phyloP scores from a whole-genome alignment of 2,113 vertebrate genomes.

The Oxyura jamaicensis region DNA sequence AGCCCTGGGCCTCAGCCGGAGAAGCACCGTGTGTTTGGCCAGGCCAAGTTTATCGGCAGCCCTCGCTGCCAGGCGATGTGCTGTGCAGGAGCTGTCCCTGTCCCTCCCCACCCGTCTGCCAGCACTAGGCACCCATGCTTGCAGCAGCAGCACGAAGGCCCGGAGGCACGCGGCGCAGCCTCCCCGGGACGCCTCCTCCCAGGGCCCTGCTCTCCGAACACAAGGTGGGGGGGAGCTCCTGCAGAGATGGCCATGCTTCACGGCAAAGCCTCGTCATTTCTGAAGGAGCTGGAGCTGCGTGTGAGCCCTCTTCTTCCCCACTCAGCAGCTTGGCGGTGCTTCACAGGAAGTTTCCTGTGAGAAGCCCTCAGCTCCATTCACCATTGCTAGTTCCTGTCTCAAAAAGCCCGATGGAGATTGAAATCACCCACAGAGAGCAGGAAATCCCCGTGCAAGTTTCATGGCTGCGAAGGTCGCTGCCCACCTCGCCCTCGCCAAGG shows the following conservation, averaged over 20 bases:
- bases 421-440: neutral
- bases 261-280: neutral
- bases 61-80: neutral
- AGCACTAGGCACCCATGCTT: neutral
- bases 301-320: neutral
- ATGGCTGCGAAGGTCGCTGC: neutral
- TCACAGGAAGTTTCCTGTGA: neutral
- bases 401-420: neutral
- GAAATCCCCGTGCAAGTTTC: neutral
- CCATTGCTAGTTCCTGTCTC: too few species aligned
- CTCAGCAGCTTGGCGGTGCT: neutral
- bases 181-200: too few species aligned
- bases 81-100: neutral
- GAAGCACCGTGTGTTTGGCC: rapidly evolving
- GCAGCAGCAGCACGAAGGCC: neutral
- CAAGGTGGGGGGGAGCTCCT: too few species aligned
- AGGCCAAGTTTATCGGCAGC: neutral
- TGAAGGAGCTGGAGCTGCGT: neutral
- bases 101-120: rapidly evolving
- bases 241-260: too few species aligned
- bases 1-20: neutral
- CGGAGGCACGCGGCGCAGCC: neutral
- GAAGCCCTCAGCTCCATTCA: neutral
- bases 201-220: too few species aligned
- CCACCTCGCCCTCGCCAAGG: neutral